A percentile compares a stretch with the other conserved stretches of the same genome.
These are phyloP conservation scores for Cariama cristata DNA, from an alignment of 2,113 vertebrate genomes.

Conservation along the genomic window DNA sequence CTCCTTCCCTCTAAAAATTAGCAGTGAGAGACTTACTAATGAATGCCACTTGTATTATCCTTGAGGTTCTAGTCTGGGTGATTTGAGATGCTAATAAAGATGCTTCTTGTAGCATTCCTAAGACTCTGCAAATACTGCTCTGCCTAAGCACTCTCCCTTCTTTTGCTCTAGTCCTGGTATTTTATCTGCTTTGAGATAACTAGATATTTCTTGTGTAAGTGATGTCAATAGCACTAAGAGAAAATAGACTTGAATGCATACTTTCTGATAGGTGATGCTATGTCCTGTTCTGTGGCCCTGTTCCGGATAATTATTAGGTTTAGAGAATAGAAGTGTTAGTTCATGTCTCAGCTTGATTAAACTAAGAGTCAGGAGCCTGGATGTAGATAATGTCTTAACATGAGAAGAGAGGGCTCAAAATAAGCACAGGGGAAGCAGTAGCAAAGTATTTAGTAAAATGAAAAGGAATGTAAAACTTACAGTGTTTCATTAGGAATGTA, in stretches of 20 bases:
- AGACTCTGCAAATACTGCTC: background rate
- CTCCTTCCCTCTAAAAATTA: background rate
- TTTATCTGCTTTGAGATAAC: constrained; percentile 22
- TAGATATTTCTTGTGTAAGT: background rate
- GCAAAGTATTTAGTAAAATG: background rate
- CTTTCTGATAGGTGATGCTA: background rate
- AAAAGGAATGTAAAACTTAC: background rate
- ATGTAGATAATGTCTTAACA: background rate
- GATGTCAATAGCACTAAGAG: background rate
- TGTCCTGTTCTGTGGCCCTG: background rate
- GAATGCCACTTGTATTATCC: background rate
- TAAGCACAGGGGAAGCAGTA: background rate
- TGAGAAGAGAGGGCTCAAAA: background rate
- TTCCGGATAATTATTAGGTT: constrained; percentile 10
- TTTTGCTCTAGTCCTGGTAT: background rate
- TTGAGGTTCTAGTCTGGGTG: background rate
- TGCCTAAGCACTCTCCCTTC: background rate
- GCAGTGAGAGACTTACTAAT: background rate
- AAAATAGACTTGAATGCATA: background rate
- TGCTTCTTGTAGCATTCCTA: background rate
- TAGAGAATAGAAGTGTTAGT: background rate
- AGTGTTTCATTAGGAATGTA: background rate
- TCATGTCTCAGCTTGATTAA: constrained; percentile 28
- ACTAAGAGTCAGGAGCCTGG: constrained; percentile 11
- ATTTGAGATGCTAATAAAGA: background rate